Evolutionary conservation across 2,888 invertebrate genomes (phyloP).

Genomic region (Ypsolopha sequella): DNA sequence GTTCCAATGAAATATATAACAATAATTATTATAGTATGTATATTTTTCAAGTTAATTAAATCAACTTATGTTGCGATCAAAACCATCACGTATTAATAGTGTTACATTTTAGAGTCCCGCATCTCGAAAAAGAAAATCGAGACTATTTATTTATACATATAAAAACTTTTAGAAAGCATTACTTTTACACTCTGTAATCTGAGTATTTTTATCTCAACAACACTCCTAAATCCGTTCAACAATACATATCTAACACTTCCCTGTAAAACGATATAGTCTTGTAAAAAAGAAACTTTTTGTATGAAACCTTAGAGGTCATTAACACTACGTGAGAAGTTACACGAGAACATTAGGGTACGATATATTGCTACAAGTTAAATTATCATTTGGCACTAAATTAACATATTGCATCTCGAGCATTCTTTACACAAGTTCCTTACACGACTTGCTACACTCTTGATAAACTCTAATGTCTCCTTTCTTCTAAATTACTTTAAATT

Average conservation of each 20-base stretch:
- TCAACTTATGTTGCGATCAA: no score
- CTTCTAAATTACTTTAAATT: slow-evolving; percentile 18
- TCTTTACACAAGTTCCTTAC: slow-evolving; percentile 49
- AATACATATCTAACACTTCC: slow-evolving; percentile 67
- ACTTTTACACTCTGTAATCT: slow-evolving; percentile 61
- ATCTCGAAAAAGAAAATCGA: no score
- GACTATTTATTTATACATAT: no score
- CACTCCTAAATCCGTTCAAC: slow-evolving; percentile 51
- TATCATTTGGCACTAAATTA: slow-evolving; percentile 72
- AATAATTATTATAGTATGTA: no score
- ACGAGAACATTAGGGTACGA: slow-evolving; percentile 66
- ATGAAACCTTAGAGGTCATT: slow-evolving; percentile 66
- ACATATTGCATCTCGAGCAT: slow-evolving; percentile 69
- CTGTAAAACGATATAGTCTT: slow-evolving; percentile 70
- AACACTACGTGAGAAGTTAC: slow-evolving; percentile 67
- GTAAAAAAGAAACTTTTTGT: slow-evolving; percentile 63
- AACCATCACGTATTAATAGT: no score
- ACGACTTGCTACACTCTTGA: slow-evolving; percentile 36
- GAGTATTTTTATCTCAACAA: slow-evolving; percentile 67
- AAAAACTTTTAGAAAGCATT: slow-evolving; percentile 12
- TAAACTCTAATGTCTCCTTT: slow-evolving; percentile 42
- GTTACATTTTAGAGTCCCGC: no score
- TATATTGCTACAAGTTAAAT: slow-evolving; percentile 70
- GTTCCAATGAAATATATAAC: no score
- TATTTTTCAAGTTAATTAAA: no score